These are phyloP conservation scores for Cromileptes altivelis DNA, from an alignment of 2,113 vertebrate genomes.

Conservation along the genomic window DNA sequence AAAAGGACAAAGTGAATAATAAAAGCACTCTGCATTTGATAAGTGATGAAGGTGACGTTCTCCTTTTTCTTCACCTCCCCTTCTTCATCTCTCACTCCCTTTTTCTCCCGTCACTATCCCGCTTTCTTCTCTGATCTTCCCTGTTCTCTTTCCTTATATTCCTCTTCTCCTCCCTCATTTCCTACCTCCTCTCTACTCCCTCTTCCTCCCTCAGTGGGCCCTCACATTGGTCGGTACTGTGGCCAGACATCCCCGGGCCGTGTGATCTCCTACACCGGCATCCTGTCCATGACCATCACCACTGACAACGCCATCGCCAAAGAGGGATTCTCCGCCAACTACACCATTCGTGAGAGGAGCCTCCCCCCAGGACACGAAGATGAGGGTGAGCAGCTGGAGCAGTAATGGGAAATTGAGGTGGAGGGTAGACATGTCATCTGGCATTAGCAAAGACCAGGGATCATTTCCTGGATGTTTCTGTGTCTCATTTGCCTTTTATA, in stretches of 20 bases:
- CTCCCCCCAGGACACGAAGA: conserved; percentile 75
- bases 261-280: conserved; percentile 93
- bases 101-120: neutral
- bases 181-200: neutral
- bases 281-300: conserved; percentile 95
- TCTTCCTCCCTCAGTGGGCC: conserved; percentile 85
- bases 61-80: conserved; percentile 5
- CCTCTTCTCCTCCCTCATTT: neutral
- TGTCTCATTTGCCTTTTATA: neutral
- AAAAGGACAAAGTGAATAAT: neutral
- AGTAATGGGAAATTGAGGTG: neutral
- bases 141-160: neutral
- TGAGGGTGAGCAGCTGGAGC: conserved; percentile 87
- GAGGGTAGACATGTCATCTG: neutral
- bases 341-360: conserved; percentile 90
- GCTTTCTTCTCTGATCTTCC: neutral
- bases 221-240: conserved; percentile 95
- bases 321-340: conserved; percentile 98
- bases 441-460: neutral
- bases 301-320: conserved; percentile 96
- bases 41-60: conserved; percentile 46
- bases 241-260: conserved; percentile 93
- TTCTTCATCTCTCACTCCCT: neutral
- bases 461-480: neutral
- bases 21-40: conserved; percentile 3